Percentiles rank a stretch among this genome's conserved stretches.
These are phyloP conservation scores for Drosophila nebulosa DNA, from an alignment of 1,140 invertebrate species.

Conservation along the genomic window DNA sequence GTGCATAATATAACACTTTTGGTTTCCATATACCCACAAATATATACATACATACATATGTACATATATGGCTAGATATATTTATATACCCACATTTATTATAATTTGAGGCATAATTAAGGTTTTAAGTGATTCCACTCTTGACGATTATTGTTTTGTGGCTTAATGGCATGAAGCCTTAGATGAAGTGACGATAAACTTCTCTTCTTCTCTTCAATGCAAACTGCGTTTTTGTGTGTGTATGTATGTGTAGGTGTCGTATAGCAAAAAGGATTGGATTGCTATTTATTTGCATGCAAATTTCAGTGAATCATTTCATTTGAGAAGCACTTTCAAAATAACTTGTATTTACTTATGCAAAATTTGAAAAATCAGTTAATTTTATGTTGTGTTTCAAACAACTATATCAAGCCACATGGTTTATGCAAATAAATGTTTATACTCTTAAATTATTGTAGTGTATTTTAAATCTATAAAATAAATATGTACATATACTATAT, in stretches of 20 bases:
- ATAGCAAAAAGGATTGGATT: neutral
- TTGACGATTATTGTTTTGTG: slow-evolving; percentile 31
- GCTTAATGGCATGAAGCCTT: slow-evolving; percentile 1
- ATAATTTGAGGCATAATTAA: slow-evolving; percentile 58
- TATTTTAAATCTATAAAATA: slow-evolving; percentile 14
- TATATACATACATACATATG: slow-evolving; percentile 20
- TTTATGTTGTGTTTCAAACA: neutral
- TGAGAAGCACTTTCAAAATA: neutral
- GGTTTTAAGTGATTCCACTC: slow-evolving; percentile 32
- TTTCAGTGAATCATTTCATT: neutral
- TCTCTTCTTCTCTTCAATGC: neutral
- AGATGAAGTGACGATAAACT: neutral
- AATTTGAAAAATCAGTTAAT: neutral
- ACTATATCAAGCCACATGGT: slow-evolving; percentile 52
- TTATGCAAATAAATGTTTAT: slow-evolving; percentile 71
- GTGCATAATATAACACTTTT: slow-evolving; percentile 49
- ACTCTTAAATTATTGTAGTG: neutral
- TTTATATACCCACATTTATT: slow-evolving; percentile 27
- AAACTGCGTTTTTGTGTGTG: neutral
- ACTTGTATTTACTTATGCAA: neutral
- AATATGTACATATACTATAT: slow-evolving; percentile 30
- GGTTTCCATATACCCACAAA: slow-evolving; percentile 66
- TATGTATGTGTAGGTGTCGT: neutral
- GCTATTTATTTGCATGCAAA: neutral
- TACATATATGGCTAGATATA: neutral